Evolutionary conservation across 1,140 invertebrate genomes (phyloP), one percentile per base, ranked within the genome.

Genomic region (Araneus ventricosus): DNA sequence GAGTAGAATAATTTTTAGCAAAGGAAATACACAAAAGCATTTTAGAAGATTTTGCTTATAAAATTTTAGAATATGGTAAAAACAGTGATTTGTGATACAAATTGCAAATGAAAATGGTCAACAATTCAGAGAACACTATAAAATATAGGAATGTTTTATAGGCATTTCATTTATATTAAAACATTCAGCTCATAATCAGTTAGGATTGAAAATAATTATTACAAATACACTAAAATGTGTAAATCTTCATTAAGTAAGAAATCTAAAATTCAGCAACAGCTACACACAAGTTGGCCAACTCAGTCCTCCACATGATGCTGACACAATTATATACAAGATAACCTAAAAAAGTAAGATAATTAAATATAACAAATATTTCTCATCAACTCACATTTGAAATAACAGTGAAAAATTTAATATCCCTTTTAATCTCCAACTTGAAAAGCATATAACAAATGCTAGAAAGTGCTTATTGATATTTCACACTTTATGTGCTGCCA

Each of bases 261-360:
- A 75, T 75, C 70, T 75, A 75, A 75, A 75, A 75, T 30, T n/a
- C 59, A 61, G n/a, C 63, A 27, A 86, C 34, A 20, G 63, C 67
- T 84, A 90, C 22, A 97, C 96, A 95, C 97, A 98, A 37, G 96
- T 96, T 94, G 96, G 96, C 98, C 97, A 98, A 92, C 97, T 96
- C 4, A 98, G 95, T 17, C 98, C 98, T 80, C 98, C 98, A 95
- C 98, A 99, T 8, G 97, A 96, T 95, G 98, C 97, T 10, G 97
- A 97, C 3, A 98, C 96, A 88, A 99, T 97, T 88, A 98, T 96
- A 95, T 99, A 99, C n/a, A 98, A 95, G 6, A 98, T 96, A 89
- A 97, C 95, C 97, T 92, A 89, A 86, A 94, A 84, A 84, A 57
- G 8, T 4, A 27, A 84, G 5, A n/a, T 39, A 17, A 82, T 39